Percentiles rank a stretch among this genome's conserved stretches.
These are phyloP conservation scores for Cephus spinipes DNA, from an alignment of 2,888 invertebrate species.

Conservation along the genomic window DNA sequence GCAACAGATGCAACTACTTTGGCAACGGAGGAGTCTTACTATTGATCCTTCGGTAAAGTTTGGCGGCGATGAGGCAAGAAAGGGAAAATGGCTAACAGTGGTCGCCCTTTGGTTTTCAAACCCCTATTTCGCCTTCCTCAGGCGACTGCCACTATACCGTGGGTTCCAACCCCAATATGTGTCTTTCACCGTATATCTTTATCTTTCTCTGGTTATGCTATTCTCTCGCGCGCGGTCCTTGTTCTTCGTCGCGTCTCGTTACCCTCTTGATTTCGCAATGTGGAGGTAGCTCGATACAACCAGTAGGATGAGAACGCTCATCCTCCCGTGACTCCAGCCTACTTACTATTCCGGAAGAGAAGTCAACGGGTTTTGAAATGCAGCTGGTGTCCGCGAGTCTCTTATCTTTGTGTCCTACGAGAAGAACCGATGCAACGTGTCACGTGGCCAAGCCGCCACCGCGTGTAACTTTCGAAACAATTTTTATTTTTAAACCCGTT, in stretches of 20 bases:
- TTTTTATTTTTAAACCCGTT: background rate
- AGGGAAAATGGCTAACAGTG: slow-evolving; percentile 52
- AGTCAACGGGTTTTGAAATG: slow-evolving; percentile 17
- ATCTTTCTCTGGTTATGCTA: background rate
- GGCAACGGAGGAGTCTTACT: slow-evolving; percentile 30
- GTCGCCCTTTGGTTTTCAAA: slow-evolving; percentile 32
- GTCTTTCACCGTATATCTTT: background rate
- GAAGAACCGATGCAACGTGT: background rate
- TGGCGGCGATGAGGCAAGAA: slow-evolving; percentile 49
- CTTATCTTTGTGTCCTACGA: background rate
- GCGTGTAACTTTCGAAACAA: background rate
- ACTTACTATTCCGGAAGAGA: slow-evolving; percentile 21
- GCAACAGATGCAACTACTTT: background rate
- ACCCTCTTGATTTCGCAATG: background rate
- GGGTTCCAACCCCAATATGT: background rate
- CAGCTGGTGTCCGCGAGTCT: slow-evolving; percentile 19
- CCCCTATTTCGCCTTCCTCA: slow-evolving; percentile 9
- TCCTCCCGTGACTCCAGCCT: slow-evolving; percentile 6
- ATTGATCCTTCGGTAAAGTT: slow-evolving; percentile 39
- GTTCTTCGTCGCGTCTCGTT: background rate
- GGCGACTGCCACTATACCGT: slow-evolving; percentile 6
- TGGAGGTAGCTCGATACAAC: background rate
- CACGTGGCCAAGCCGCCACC: background rate
- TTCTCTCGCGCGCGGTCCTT: background rate
- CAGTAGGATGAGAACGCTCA: background rate